Percentiles rank a stretch among this genome's conserved stretches.
These are phyloP conservation scores for Wiebesia pumilae DNA, from an alignment of 1,140 invertebrate genomes.

Conservation along the genomic window DNA sequence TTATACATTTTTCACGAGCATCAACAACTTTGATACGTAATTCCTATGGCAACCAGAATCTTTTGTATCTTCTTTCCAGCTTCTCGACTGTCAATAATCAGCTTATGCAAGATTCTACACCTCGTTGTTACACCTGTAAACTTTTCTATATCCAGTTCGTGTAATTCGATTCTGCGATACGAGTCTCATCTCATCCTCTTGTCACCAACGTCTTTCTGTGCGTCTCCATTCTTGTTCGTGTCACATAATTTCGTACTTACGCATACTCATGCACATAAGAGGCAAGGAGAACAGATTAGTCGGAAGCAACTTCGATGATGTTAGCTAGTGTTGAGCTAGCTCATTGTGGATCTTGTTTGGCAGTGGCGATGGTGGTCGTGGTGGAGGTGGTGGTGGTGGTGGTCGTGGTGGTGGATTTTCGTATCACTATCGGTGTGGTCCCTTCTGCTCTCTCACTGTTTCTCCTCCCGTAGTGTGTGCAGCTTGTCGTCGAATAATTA, in stretches of 20 bases:
- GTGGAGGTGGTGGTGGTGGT: conserved; percentile 2
- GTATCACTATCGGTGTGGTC: neutral
- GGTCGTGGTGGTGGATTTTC: conserved; percentile 28
- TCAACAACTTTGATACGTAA: neutral
- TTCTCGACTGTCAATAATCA: neutral
- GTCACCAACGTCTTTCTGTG: neutral
- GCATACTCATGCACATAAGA: neutral
- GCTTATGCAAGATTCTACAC: neutral
- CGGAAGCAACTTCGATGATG: conserved; percentile 30
- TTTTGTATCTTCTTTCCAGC: neutral
- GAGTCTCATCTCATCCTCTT: neutral
- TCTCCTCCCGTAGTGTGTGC: conserved; percentile 23
- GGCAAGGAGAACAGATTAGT: conserved; percentile 30
- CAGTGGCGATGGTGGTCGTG: neutral
- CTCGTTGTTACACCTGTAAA: neutral
- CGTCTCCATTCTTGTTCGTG: neutral
- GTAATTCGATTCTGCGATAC: neutral
- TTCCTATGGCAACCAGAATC: neutral
- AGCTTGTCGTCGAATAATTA: conserved; percentile 46
- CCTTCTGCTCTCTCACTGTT: conserved; percentile 16
- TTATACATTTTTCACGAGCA: too few relatives aligned
- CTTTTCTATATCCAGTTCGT: neutral
- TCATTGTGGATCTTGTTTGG: neutral
- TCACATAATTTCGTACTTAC: neutral
- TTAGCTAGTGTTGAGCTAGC: neutral